Conservation (phyloP, 2,888 invertebrate genomes). For the Caenorhabditis drosophilae region DNA sequence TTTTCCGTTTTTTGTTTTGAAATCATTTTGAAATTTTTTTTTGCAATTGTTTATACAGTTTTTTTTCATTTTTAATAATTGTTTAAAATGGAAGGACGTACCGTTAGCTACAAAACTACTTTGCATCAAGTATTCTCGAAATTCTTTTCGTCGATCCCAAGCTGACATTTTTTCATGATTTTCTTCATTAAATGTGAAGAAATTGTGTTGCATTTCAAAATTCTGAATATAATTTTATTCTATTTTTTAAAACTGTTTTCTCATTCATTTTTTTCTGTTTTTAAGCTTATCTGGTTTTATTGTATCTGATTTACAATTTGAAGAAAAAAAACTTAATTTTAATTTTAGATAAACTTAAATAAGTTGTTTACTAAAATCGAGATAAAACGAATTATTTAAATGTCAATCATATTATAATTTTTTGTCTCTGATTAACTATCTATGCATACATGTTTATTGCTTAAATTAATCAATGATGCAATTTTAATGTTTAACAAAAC, state of each 20-base stretch:
- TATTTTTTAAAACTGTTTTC: not conserved
- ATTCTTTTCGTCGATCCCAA: slow-evolving; percentile 13
- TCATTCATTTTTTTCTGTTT: not conserved
- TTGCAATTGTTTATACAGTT: too few species aligned
- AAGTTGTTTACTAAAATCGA: not conserved
- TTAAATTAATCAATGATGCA: too few species aligned
- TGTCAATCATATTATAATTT: too few species aligned
- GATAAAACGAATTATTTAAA: slow-evolving; percentile 5
- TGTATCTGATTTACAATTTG: not conserved
- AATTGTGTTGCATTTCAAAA: slow-evolving; percentile 60
- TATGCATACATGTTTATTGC: too few species aligned
- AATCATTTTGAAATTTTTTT: too few species aligned
- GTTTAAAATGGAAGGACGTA: too few species aligned
- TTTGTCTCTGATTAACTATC: too few species aligned
- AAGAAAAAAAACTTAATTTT: not conserved
- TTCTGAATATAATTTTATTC: slow-evolving; percentile 16
- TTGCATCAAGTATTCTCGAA: slow-evolving; percentile 18
- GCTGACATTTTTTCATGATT: slow-evolving; percentile 6
- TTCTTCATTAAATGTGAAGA: slow-evolving; percentile 59
- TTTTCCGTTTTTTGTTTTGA: too few species aligned
- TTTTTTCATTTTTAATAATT: too few species aligned
- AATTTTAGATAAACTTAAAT: not conserved
- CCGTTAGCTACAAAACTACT: slow-evolving; percentile 45
- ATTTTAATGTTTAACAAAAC: too few species aligned
- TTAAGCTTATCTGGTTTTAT: not conserved